Conservation (phyloP, 2,797 vertebrate species). For the Coluber constrictor region DNA sequence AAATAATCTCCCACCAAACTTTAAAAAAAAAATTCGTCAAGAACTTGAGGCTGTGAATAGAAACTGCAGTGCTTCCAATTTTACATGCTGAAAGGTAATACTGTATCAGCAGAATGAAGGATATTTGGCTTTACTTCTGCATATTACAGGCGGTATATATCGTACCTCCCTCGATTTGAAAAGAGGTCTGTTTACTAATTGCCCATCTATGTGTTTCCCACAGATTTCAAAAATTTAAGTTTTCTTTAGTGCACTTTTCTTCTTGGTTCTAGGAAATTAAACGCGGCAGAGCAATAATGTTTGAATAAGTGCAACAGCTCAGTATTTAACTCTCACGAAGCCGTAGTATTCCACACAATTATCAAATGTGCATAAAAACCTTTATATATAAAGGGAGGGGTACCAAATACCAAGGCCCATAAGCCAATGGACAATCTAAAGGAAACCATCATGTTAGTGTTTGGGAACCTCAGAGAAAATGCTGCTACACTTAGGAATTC, state of each 20-base stretch:
- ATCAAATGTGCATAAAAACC: neutral
- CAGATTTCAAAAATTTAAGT: neutral
- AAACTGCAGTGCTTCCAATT: neutral
- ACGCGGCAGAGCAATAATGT: slow-evolving; percentile 12
- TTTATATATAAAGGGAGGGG: neutral
- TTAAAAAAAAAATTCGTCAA: neutral
- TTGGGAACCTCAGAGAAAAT: neutral
- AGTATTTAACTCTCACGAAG: slow-evolving; percentile 10
- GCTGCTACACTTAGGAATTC: neutral
- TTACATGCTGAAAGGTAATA: neutral
- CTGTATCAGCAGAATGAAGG: neutral
- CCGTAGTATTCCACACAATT: neutral
- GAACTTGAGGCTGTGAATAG: neutral
- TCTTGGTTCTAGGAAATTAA: slow-evolving; percentile 10
- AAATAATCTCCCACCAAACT: neutral
- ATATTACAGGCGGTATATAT: neutral
- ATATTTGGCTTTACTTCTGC: neutral
- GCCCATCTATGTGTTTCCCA: neutral
- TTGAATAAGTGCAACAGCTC: slow-evolving; percentile 4
- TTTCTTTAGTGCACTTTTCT: neutral
- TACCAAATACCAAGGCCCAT: neutral
- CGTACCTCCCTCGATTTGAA: neutral
- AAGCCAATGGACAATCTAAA: neutral
- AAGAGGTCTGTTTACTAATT: neutral
- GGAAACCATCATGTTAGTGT: neutral